Evolutionary conservation across 2,797 vertebrate species (phyloP).

Genomic region (Falco rusticolus): DNA sequence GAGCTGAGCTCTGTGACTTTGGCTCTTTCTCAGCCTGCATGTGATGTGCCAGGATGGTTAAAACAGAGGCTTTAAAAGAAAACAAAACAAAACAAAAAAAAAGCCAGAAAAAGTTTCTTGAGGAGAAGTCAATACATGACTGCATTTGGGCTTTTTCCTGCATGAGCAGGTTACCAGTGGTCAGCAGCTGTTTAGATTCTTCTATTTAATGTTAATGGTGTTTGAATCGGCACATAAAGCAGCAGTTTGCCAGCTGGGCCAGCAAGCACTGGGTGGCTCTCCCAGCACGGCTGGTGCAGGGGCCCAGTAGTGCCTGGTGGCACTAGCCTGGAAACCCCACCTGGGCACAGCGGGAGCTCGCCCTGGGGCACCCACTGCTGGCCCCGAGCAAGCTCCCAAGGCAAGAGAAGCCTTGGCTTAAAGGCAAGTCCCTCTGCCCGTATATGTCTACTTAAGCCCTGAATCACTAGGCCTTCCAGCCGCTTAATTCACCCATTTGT

Average conservation of each 20-base stretch:
- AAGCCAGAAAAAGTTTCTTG: not conserved
- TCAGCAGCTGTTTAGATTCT: not conserved
- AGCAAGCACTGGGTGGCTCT: not conserved
- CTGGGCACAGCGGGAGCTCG: not conserved
- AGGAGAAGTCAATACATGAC: not conserved
- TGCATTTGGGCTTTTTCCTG: not conserved
- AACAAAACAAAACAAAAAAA: not conserved
- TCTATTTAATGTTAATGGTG: not conserved
- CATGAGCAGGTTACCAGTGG: not conserved
- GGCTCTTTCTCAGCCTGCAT: not conserved
- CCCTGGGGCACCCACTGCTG: not conserved
- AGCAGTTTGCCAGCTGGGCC: not conserved
- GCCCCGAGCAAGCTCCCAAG: not conserved
- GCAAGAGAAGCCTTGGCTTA: not conserved
- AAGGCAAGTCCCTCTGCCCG: not conserved
- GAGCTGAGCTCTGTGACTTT: not conserved
- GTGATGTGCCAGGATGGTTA: not conserved
- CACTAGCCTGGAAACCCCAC: not conserved
- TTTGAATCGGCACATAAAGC: not conserved
- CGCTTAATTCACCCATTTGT: not conserved
- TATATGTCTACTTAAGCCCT: not conserved
- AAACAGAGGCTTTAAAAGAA: not conserved
- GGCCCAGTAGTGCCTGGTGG: not conserved
- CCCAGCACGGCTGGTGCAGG: not conserved
- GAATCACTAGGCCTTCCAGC: not conserved